Evolutionary conservation across 2,113 vertebrate species (phyloP), one percentile per base, ranked within the genome.

Genomic region (Hippocampus abdominalis): DNA sequence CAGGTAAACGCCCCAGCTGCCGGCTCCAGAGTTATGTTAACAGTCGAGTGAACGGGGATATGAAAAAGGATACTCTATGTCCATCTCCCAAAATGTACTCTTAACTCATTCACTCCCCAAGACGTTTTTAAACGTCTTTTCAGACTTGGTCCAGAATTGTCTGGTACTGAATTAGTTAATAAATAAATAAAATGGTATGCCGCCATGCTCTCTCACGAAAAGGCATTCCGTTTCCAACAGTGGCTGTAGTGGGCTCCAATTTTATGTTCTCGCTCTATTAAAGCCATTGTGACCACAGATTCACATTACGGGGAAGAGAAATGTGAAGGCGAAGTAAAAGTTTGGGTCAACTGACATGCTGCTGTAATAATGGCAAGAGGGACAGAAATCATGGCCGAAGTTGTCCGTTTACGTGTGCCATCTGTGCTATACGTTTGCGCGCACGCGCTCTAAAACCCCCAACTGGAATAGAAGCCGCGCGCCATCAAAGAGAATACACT

Each of bases 371-470:
- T 76, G 78, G 78, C 72, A 83, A 68, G 51, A 53, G 72, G 54
- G 69, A 36, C 57, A 48, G 63, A 67, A 18, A 48, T 18, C 78
- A 81, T 81, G 71, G 72, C 74, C 75, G 68, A 76, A 77, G 39
- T 71, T 86, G 69, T 77, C 70, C 66, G 49, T 69, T 42, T 68
- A 72, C 69, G 61, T 73, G 66, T 63, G 60, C 69, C 69, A 77
- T 76, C 80, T 89, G 84, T 88, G 88, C 87, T 87, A 82, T 78
- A 15, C 1, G 64, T 80, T 82, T 71, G 75, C 83, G 80, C 64
- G 72, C 76, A 73, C 73, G 74, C 78, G 77, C 71, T 78, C 73
- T 72, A 64, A 73, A 74, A 84, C 78, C 62, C 75, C 74, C 81
- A 67, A 75, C 64, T 13, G 57, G 25, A 66, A 82, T 76, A 81